phyloP scores from a whole-genome alignment of 2,888 invertebrate species.

The Patella pellucida region DNA sequence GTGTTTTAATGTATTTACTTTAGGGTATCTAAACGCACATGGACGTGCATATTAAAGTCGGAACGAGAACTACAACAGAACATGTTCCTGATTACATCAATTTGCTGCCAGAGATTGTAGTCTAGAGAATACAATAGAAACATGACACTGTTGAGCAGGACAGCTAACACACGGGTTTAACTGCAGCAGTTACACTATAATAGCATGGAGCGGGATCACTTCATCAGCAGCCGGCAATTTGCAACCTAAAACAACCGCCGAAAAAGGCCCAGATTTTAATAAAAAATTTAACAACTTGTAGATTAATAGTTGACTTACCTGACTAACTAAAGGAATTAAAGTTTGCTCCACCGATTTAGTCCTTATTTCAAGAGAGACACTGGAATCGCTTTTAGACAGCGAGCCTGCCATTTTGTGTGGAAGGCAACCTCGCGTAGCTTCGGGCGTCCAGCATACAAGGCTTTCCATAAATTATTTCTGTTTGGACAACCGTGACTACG shows the following conservation, averaged over 20 bases:
- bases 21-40: too few species aligned
- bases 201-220: neutral
- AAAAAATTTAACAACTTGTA: neutral
- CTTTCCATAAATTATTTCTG: too few species aligned
- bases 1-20: too few species aligned
- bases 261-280: neutral
- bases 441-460: too few species aligned
- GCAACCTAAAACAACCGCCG: neutral
- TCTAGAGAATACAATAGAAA: neutral
- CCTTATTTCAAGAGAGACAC: slow-evolving; percentile 81
- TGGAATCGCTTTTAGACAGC: slow-evolving; percentile 53
- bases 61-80: too few species aligned
- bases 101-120: neutral
- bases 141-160: neutral
- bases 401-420: slow-evolving; percentile 59
- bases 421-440: neutral
- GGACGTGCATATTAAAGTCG: too few species aligned
- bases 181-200: too few species aligned
- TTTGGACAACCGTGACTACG: too few species aligned
- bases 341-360: slow-evolving; percentile 95
- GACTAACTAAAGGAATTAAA: slow-evolving; percentile 91
- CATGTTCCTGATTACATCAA: neutral
- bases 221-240: neutral
- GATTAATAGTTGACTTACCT: slow-evolving; percentile 78
- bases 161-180: too few species aligned